These are phyloP conservation scores for Ramphastos sulfuratus DNA, from an alignment of 2,113 vertebrate genomes.

Conservation along the genomic window DNA sequence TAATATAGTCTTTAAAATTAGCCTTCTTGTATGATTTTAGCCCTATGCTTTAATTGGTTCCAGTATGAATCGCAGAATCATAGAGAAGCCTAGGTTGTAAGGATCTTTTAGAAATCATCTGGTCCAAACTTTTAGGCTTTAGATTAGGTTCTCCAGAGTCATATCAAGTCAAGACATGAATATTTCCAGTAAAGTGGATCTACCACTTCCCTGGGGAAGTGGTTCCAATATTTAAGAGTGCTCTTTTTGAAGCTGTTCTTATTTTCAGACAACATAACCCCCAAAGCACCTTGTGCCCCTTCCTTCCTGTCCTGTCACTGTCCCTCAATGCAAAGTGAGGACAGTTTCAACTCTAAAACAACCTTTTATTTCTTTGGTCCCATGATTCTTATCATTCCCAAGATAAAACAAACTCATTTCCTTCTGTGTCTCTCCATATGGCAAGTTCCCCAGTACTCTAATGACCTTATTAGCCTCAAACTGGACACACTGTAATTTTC, in stretches of 20 bases:
- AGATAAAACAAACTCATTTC: not conserved
- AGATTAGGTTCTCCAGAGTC: not conserved
- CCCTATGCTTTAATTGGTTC: not conserved
- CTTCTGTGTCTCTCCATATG: not conserved
- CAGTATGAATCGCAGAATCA: not conserved
- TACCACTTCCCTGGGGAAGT: not conserved
- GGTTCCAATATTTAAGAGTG: not conserved
- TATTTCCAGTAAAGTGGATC: not conserved
- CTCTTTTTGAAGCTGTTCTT: not conserved
- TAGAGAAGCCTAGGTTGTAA: not conserved
- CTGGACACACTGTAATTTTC: rapidly evolving
- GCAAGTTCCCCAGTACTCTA: not conserved
- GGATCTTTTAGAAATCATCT: not conserved
- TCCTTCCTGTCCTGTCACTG: not conserved
- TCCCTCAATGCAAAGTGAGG: not conserved
- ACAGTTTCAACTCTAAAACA: not conserved
- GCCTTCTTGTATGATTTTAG: not conserved
- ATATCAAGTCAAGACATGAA: not conserved
- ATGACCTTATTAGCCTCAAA: not conserved
- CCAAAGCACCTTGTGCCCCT: not conserved
- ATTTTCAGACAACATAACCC: not conserved
- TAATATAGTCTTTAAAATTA: not conserved
- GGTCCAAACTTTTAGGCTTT: not conserved
- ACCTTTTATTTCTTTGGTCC: not conserved
- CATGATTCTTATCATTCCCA: rapidly evolving